Evolutionary conservation across 1,140 invertebrate species (phyloP).

Genomic region (Zaprionus tsacasi): DNA sequence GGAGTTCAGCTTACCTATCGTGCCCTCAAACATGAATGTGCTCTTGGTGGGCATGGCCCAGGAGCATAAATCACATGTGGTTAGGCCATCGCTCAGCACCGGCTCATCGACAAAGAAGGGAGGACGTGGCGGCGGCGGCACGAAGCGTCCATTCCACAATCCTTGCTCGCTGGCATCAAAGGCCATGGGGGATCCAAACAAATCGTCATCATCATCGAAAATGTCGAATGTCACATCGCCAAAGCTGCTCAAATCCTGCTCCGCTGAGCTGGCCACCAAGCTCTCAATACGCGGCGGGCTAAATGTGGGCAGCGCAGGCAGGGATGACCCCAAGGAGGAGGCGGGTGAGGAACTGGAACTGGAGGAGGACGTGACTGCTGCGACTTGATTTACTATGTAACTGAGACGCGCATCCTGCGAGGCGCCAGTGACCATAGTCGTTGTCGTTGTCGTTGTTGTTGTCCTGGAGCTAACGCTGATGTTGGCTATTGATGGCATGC

Average conservation of each 20-base stretch:
- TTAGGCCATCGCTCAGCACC: constrained; percentile 87
- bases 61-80: constrained; percentile 89
- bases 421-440: constrained; percentile 55
- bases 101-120: constrained; percentile 87
- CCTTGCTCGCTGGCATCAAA: constrained; percentile 87
- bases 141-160: constrained; percentile 88
- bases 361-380: constrained; percentile 51
- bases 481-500: constrained; percentile 76
- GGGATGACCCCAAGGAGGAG: not conserved
- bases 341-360: constrained; percentile 7
- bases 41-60: constrained; percentile 86
- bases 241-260: constrained; percentile 75
- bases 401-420: constrained; percentile 70
- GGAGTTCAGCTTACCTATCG: constrained; percentile 73
- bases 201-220: constrained; percentile 86
- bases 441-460: constrained; percentile 24
- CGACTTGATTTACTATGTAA: constrained; percentile 79
- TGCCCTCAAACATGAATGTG: constrained; percentile 83
- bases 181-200: constrained; percentile 85
- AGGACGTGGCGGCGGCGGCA: constrained; percentile 88
- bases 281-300: constrained; percentile 75
- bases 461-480: constrained; percentile 44
- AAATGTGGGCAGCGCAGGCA: constrained; percentile 60
- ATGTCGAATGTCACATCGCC: constrained; percentile 82
- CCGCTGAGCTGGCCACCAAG: constrained; percentile 77